Conservation (phyloP, 1,140 invertebrate genomes). For the Meteorus sp. region DNA sequence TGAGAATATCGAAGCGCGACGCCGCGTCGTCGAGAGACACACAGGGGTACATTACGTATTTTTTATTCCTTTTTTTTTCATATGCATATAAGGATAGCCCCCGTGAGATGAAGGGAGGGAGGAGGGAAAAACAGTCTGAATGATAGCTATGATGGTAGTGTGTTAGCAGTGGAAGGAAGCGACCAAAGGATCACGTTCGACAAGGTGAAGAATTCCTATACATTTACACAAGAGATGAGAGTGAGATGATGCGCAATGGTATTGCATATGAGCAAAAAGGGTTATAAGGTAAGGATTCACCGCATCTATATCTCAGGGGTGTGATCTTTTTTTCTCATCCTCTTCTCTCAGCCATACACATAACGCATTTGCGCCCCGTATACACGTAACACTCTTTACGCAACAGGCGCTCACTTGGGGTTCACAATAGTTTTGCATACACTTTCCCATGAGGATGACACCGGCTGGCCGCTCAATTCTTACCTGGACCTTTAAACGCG, state of each 20-base stretch:
- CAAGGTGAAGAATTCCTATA: background rate
- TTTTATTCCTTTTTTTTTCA: slow-evolving; percentile 18
- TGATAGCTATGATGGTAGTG: too few species aligned
- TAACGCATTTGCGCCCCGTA: background rate
- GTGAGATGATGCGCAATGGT: slow-evolving; percentile 25
- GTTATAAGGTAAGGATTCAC: slow-evolving; percentile 20
- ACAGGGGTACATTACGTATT: background rate
- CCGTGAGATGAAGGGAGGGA: slow-evolving; percentile 24
- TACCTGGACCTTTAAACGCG: slow-evolving; percentile 51
- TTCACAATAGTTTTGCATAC: slow-evolving; percentile 59
- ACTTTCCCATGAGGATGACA: slow-evolving; percentile 60
- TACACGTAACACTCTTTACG: background rate
- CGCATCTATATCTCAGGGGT: slow-evolving; percentile 45
- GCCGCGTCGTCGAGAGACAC: slow-evolving; percentile 25
- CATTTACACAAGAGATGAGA: slow-evolving; percentile 27
- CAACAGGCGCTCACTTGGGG: too few species aligned
- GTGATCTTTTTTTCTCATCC: slow-evolving; percentile 41
- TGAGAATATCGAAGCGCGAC: slow-evolving; percentile 38
- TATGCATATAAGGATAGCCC: slow-evolving; percentile 27
- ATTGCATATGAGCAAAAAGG: slow-evolving; percentile 21
- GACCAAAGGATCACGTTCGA: background rate
- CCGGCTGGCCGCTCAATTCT: slow-evolving; percentile 42
- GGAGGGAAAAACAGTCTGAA: slow-evolving; percentile 10
- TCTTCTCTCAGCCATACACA: background rate
- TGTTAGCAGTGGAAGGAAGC: slow-evolving; percentile 18